Conservation (phyloP, 1,140 invertebrate species). For the Anagrus nilaparvatae region DNA sequence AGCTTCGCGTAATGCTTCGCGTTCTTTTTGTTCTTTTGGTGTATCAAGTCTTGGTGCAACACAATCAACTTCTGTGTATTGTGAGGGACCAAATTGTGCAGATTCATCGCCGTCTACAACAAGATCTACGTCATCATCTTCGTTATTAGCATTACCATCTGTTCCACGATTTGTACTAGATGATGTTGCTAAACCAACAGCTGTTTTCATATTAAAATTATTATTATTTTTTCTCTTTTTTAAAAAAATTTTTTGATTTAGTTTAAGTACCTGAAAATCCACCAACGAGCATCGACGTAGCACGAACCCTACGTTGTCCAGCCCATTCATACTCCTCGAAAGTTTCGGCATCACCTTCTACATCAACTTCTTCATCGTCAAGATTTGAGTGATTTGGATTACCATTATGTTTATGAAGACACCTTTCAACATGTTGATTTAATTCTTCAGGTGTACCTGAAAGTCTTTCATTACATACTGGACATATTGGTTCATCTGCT, state of each 20-base stretch:
- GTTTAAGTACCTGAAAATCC: constrained; percentile 49
- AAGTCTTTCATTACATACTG: constrained; percentile 61
- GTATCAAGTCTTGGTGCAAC: constrained; percentile 45
- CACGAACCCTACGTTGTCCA: constrained; percentile 62
- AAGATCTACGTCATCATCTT: constrained; percentile 75
- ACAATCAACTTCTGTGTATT: constrained; percentile 71
- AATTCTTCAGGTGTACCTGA: constrained; percentile 56
- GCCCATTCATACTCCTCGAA: constrained; percentile 80
- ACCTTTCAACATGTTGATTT: constrained; percentile 67
- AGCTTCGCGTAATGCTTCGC: constrained; percentile 50
- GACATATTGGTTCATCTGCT: constrained; percentile 59
- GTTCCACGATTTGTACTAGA: too few species aligned
- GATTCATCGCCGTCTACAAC: constrained; percentile 67
- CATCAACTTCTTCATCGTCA: constrained; percentile 59
- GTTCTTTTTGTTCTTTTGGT: constrained; percentile 46
- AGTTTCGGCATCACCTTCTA: constrained; percentile 53
- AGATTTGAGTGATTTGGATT: constrained; percentile 32
- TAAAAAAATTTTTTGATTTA: background rate
- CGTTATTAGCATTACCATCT: constrained; percentile 39
- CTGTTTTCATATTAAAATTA: constrained; percentile 18
- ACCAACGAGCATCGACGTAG: constrained; percentile 57
- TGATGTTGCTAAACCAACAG: constrained; percentile 45
- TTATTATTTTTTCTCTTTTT: background rate
- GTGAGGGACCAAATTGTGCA: constrained; percentile 68
- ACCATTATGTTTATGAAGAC: constrained; percentile 53